Evolutionary conservation across 2,113 vertebrate species (phyloP), one percentile per base, ranked within the genome.

Genomic region (Saiga tatarica): DNA sequence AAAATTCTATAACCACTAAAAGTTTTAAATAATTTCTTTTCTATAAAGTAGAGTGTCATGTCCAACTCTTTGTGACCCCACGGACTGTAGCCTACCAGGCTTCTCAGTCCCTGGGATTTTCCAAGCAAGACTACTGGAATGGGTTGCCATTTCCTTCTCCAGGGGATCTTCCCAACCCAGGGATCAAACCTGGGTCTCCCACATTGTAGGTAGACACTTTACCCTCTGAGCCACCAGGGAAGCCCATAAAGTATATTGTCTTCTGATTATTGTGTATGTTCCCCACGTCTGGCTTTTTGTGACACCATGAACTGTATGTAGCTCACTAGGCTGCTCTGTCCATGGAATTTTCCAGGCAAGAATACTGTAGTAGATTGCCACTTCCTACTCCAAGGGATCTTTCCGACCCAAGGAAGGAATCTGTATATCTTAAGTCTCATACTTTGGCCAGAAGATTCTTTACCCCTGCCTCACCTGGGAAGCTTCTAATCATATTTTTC

Each of bases 401-500:
- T 25, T 42, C 71, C 71, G 26, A 13, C 39, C 71, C 71, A 42
- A 42, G 71, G 71, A 76, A 25, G 71, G 12, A 76, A 42, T 42
- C 39, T 76, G 71, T 6, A 42, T 42, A 23, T 42, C 71, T 76
- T 76, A 42, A 76, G 39, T 42, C 21, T 76, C 39, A 14, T 42
- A 76, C 39, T 42, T 15, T 42, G 71, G 12, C 21, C 12, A 42
- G 39, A 6, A 76, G 39, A 76, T 76, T 76, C 21, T 76, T 42
- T 76, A 76, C 39, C 23, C 25, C 23, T 76, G 71, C 23, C 11
- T 76, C 39, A 76, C 71, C 39, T 26, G 39, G n/a, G 67, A 71
- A 36, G n/a, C 19, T 71, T 71, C 17, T 89, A 64, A 89, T 85
- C 4, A 36, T 55, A 52, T 53, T 60, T 85, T n/a, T 95, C 57